Evolutionary conservation across 2,888 invertebrate species (phyloP), one percentile per base, ranked within the genome.

Genomic region (Drosophila cognata): DNA sequence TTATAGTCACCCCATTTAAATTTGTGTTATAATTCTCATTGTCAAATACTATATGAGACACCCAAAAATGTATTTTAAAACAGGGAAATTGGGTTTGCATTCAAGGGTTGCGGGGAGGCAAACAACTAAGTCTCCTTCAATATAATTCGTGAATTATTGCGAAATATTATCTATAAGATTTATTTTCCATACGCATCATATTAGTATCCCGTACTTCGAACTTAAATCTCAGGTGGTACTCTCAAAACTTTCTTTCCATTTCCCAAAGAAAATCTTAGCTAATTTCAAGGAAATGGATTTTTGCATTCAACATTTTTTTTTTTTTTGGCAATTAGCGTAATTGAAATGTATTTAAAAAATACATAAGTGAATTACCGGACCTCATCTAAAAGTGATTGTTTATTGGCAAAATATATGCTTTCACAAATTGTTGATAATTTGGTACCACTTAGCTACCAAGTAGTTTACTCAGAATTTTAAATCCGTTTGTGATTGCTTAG

Each of bases 401-500:
- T 13, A 43, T 21, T 46, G 7, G 16, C 31, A 8, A 21, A 21
- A 51, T 13, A 16, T 13, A 3, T 31, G 51, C 5, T 11, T 7
- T 21, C 16, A 21, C 13, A 33, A 21, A 31, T 13, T 21, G 21
- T 31, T 21, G 16, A 16, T n/a, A 3, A 43, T 25, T 28, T 43
- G 6, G 21, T 8, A 25, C 1, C 11, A 33, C 33, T 28, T 36
- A 4, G 31, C 31, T n/a, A 5, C 8, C 25, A 25, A 35, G 28
- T 51, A 52, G 28, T n/a, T 61, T 8, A 29, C 59, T 38, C 21
- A 48, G 50, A 29, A 38, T 16, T 55, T 62, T 53, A 38, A 64
- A 28, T 33, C 25, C 33, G 11, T 3, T 41, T 56, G 38, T 25
- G 11, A 43, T 25, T 36, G 52, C 36, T 72, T 50, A 16, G 41